Percentiles rank a stretch among this genome's conserved stretches.
These are phyloP conservation scores for Rhinolophus sinicus DNA, from an alignment of 2,113 vertebrate species.

Conservation along the genomic window DNA sequence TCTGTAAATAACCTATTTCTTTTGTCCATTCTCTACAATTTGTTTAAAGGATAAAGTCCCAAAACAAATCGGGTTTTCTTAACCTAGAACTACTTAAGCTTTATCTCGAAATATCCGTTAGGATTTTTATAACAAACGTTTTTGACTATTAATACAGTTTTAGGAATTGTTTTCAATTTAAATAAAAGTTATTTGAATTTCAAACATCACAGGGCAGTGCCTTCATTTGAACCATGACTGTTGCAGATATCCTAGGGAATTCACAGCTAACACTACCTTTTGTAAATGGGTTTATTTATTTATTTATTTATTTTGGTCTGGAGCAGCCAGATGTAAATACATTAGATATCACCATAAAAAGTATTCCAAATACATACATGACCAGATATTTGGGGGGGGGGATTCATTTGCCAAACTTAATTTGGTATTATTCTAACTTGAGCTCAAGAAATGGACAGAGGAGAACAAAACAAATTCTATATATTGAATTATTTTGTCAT, in stretches of 20 bases:
- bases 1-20: too few relatives aligned
- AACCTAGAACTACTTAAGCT: too few relatives aligned
- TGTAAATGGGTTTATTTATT: background rate
- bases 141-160: conserved; percentile 36
- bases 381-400: background rate
- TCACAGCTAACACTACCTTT: background rate
- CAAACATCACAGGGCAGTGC: background rate
- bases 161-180: conserved; percentile 62
- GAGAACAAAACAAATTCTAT: background rate
- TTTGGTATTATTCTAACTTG: background rate
- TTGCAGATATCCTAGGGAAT: background rate
- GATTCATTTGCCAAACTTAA: background rate
- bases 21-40: too few relatives aligned
- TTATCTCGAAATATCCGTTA: background rate
- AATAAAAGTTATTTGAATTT: conserved; percentile 73
- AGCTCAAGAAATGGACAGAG: background rate
- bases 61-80: too few relatives aligned
- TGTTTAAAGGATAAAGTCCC: too few relatives aligned
- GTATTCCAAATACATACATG: background rate
- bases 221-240: conserved; percentile 5
- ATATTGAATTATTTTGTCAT: background rate
- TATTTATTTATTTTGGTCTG: background rate
- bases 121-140: background rate
- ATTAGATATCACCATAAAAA: conserved; percentile 71
- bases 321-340: conserved; percentile 42